phyloP scores from a whole-genome alignment of 2,797 vertebrate species.

The Lacerta agilis region DNA sequence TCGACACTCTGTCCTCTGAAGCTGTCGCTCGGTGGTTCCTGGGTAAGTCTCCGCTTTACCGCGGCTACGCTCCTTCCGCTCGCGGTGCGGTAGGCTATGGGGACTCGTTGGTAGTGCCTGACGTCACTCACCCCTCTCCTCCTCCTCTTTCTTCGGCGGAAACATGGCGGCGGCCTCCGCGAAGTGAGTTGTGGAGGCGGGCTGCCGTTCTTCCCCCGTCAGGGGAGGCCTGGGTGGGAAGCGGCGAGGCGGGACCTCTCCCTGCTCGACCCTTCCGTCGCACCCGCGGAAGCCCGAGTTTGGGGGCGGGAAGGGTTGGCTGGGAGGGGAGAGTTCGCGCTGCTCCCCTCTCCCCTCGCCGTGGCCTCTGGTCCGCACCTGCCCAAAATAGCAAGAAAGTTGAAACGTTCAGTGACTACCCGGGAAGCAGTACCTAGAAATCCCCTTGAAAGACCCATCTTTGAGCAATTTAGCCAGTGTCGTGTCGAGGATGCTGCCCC shows the following conservation, averaged over 20 bases:
- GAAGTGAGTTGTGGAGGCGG: neutral
- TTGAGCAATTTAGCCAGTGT: neutral
- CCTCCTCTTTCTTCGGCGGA: neutral
- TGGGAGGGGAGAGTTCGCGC: too few species aligned
- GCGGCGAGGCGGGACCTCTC: neutral
- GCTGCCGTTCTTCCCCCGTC: neutral
- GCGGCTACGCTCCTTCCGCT: neutral
- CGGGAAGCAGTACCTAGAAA: neutral
- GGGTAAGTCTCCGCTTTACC: too few species aligned
- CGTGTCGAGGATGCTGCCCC: neutral
- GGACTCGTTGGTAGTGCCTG: neutral
- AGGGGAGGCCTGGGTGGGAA: neutral
- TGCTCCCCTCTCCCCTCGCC: neutral
- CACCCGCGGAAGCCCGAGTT: neutral
- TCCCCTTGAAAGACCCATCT: too few species aligned
- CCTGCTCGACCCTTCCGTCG: neutral
- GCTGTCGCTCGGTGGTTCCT: too few species aligned
- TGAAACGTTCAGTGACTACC: neutral
- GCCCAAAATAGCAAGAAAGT: neutral
- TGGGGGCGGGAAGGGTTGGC: neutral
- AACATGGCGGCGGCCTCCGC: constrained; percentile 24
- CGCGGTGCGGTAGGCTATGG: neutral
- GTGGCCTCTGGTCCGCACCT: neutral
- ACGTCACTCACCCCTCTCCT: neutral
- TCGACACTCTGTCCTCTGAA: too few species aligned